A percentile compares a stretch with the other conserved stretches of the same genome.
Conservation (phyloP, 2,888 invertebrate species). For the Heteromyza rotundicornis region DNA sequence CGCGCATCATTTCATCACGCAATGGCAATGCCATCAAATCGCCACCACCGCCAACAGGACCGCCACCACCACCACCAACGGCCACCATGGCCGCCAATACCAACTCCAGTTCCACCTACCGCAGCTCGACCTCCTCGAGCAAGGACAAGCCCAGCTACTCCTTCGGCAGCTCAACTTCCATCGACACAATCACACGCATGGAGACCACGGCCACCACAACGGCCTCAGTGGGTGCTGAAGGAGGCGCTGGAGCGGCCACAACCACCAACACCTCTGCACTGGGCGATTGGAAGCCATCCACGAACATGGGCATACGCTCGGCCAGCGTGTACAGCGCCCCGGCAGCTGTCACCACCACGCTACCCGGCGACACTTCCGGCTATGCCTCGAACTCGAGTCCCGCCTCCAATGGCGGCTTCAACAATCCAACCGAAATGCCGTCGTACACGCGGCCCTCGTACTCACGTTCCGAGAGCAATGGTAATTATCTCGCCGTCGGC, state of each 20-base stretch:
- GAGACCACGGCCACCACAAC: constrained; percentile 52
- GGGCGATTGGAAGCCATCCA: constrained; percentile 50
- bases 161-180: constrained; percentile 52
- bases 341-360: constrained; percentile 46
- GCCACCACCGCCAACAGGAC: constrained; percentile 52
- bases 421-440: constrained; percentile 54
- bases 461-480: constrained; percentile 60
- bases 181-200: constrained; percentile 57
- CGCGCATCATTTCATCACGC: constrained; percentile 54
- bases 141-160: constrained; percentile 45
- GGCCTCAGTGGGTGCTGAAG: constrained; percentile 37
- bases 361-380: constrained; percentile 52
- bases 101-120: constrained; percentile 42
- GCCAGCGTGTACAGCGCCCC: constrained; percentile 58
- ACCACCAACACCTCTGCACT: constrained; percentile 40
- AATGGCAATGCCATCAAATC: constrained; percentile 52
- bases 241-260: constrained; percentile 27
- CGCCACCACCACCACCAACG: constrained; percentile 52
- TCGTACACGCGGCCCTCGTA: constrained; percentile 56
- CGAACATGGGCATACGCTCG: constrained; percentile 48
- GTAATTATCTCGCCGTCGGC: constrained; percentile 59
- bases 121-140: constrained; percentile 44
- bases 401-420: constrained; percentile 52
- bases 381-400: constrained; percentile 49
- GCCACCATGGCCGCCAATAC: constrained; percentile 35